Evolutionary conservation across 2,888 invertebrate species (phyloP).

Genomic region (Tenthredo distinguenda): DNA sequence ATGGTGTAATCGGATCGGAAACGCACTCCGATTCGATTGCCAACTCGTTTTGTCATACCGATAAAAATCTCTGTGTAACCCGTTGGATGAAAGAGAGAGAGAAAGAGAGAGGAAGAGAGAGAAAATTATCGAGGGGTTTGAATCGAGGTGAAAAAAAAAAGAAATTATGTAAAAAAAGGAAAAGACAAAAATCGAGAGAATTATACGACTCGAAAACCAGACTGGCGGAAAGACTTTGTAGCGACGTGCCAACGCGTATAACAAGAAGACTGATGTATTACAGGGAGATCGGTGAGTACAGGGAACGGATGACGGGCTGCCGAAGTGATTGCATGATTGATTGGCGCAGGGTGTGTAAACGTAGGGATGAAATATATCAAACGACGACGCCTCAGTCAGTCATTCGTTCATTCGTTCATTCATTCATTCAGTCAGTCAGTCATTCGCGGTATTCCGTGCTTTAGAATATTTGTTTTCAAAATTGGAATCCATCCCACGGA

Average conservation of each 20-base stretch:
- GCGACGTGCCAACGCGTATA: constrained; percentile 40
- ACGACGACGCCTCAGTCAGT: constrained; percentile 31
- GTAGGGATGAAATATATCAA: constrained; percentile 14
- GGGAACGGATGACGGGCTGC: constrained; percentile 46
- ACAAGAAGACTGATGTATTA: constrained; percentile 50
- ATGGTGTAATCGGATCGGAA: constrained; percentile 7
- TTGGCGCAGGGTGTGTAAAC: constrained; percentile 15
- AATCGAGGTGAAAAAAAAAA: neutral
- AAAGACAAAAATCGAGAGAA: neutral
- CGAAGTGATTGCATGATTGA: constrained; percentile 50
- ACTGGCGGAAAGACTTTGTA: constrained; percentile 22
- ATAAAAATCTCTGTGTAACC: neutral
- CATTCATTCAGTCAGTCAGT: neutral
- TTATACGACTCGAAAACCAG: neutral
- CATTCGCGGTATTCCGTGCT: neutral
- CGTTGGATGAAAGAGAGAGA: neutral
- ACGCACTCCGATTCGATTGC: constrained; percentile 35
- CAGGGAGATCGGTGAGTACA: constrained; percentile 46
- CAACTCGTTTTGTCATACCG: constrained; percentile 13
- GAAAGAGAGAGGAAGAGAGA: neutral
- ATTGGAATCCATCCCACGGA: neutral
- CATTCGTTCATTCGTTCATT: constrained; percentile 19
- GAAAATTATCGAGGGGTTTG: neutral
- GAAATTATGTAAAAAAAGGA: neutral
- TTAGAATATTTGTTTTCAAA: constrained; percentile 31